Evolutionary conservation across 1,140 invertebrate species (phyloP).

Genomic region (Pseudachorutes palmiensis): DNA sequence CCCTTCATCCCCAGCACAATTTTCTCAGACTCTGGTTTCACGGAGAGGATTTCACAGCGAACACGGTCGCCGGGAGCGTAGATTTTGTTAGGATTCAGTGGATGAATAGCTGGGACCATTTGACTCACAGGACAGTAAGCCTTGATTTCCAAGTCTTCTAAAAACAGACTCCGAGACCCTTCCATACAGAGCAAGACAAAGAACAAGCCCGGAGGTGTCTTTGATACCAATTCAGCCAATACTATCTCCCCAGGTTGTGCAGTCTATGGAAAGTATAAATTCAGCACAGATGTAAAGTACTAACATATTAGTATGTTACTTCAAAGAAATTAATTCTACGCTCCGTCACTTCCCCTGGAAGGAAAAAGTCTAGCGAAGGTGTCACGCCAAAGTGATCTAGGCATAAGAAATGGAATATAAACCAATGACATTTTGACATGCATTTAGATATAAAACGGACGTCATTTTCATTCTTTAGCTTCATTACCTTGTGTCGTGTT

Average conservation of each 20-base stretch:
- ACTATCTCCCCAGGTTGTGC: constrained; percentile 72
- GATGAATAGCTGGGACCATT: constrained; percentile 40
- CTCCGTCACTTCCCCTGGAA: constrained; percentile 59
- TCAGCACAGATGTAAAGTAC: background rate
- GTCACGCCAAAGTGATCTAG: constrained; percentile 69
- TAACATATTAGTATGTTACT: constrained; percentile 46
- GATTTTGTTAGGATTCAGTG: constrained; percentile 18
- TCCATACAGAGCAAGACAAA: constrained; percentile 74
- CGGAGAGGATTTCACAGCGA: constrained; percentile 77
- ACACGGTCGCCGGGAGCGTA: constrained; percentile 53
- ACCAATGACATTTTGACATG: no score
- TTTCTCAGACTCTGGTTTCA: constrained; percentile 76
- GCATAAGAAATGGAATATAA: constrained; percentile 34
- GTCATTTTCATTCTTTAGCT: no score
- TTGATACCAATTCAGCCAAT: constrained; percentile 64
- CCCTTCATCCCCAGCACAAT: constrained; percentile 78
- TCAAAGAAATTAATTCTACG: constrained; percentile 68
- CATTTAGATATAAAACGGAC: no score
- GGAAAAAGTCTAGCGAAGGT: constrained; percentile 75
- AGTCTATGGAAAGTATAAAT: constrained; percentile 50
- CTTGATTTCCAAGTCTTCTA: constrained; percentile 75
- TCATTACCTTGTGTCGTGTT: constrained; percentile 29
- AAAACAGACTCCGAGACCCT: constrained; percentile 58
- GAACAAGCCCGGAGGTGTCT: constrained; percentile 63
- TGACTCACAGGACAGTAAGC: constrained; percentile 43